Evolutionary conservation across 2,888 invertebrate species (phyloP).

Genomic region (Dynastes tityus): DNA sequence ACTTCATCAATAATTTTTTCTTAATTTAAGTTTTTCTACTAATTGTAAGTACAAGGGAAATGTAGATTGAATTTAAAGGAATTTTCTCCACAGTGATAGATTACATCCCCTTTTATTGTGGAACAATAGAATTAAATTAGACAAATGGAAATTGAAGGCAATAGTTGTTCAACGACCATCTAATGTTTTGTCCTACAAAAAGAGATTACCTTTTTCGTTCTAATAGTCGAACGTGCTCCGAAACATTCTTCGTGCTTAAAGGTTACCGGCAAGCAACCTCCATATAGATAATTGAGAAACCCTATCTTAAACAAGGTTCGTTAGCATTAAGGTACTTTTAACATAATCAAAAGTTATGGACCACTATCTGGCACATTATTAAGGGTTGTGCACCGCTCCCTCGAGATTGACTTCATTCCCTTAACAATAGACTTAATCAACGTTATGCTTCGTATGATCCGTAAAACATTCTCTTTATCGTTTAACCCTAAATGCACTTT

Average conservation of each 20-base stretch:
- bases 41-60: too few relatives aligned
- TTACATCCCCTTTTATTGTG: neutral
- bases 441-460: conserved; percentile 48
- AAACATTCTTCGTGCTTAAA: conserved; percentile 45
- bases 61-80: too few relatives aligned
- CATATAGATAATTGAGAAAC: conserved; percentile 52
- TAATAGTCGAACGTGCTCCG: conserved; percentile 13
- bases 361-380: conserved; percentile 50
- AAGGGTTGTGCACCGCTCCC: conserved; percentile 50
- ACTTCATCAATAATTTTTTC: too few relatives aligned
- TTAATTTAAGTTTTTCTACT: too few relatives aligned
- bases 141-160: neutral
- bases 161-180: neutral
- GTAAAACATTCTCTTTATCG: conserved; percentile 46
- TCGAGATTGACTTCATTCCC: conserved; percentile 50
- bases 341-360: conserved; percentile 59
- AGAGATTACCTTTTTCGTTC: conserved; percentile 3
- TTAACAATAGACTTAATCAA: conserved; percentile 53
- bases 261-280: conserved; percentile 39
- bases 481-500: conserved; percentile 51
- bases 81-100: neutral
- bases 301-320: conserved; percentile 55
- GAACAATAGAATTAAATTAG: neutral
- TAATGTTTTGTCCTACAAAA: neutral
- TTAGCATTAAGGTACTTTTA: conserved; percentile 56